Base-by-base conservation (phyloP, 2,888 invertebrate species). In the Schizaphis graminum region DNA sequence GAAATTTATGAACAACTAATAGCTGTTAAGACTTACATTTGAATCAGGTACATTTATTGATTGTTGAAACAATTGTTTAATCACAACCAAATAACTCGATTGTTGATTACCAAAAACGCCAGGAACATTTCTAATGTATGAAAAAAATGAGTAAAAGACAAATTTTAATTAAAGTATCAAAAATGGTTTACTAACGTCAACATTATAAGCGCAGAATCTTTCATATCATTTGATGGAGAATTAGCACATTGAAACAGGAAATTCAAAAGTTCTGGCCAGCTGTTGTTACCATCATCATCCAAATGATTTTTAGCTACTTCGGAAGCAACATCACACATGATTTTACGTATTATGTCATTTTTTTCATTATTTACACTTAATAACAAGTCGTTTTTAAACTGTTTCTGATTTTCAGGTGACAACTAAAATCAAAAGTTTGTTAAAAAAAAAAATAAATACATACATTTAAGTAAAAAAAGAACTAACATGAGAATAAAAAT, bases 91-190 rank as follows among this genome's bases (percentile, higher is more conserved):
- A 96, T 99, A 99, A 95, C 98, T 98, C 95, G 97, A 97, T 96
- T 99, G 99, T 95, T 98, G 98, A 96, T 98, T 98, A 84, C 99
- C 99, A 97, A 99, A 99, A 93, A 99, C 98, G 84, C 99, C 98
- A 49, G 99, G 99, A 61, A 99, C 99, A 95, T 98, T 97, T 95
- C 98, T 98, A 96, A 95, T 96, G 95, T 3, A 53, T 16, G 13
- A 53, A 94, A 93, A 89, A 61, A 89, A 47, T 35, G 11, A 94
- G 95, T 84, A 5, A 90, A 88, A 44, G 13, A 61, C 5, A 3
- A 86, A 67, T n/a, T 24, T 11, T 94, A 47, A 85, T 35, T 44
- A 49, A 35, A 28, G 28, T 28, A 41, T 1, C 4, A 7, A 61
- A 35, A 26, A 87, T 47, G 16, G 3, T 35, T 94, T 77, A 96